These are phyloP conservation scores for Cabera pusaria DNA, from an alignment of 2,888 invertebrate species.

Conservation along the genomic window DNA sequence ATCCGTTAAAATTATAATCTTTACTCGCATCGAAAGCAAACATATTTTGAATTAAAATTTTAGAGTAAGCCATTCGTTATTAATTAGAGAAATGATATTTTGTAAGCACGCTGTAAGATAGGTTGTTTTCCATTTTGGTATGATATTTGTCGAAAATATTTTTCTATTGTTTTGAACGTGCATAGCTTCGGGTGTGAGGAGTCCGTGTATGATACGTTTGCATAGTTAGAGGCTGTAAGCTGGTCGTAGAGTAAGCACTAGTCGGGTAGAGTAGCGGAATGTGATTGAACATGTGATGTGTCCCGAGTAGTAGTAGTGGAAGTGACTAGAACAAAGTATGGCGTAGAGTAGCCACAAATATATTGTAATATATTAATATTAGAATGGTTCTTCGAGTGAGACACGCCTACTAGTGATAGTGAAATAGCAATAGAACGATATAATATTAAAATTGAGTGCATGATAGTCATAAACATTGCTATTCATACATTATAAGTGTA, in stretches of 20 bases:
- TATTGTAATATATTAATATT: constrained; percentile 9
- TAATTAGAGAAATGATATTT: constrained; percentile 16
- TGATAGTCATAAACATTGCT: no score
- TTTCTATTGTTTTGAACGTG: constrained; percentile 10
- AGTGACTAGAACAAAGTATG: constrained; percentile 15
- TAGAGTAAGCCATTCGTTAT: constrained; percentile 15
- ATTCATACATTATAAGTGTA: no score
- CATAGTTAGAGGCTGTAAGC: constrained; percentile 17
- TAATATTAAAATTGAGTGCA: no score
- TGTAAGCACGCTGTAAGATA: constrained; percentile 9
- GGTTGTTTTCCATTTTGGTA: constrained; percentile 2
- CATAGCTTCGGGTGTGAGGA: constrained; percentile 10
- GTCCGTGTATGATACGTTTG: constrained; percentile 10
- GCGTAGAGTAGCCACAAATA: constrained; percentile 14
- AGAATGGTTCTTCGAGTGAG: constrained; percentile 21
- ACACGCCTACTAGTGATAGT: constrained; percentile 9
- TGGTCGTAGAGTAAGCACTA: constrained; percentile 7
- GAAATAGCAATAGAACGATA: constrained; percentile 2
- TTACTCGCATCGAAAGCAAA: constrained; percentile 14
- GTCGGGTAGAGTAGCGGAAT: constrained; percentile 16
- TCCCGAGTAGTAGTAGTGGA: constrained; percentile 19
- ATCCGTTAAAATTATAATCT: constrained; percentile 7
- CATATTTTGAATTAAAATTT: constrained; percentile 12
- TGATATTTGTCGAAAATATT: constrained; percentile 12
- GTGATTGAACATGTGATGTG: constrained; percentile 26